A percentile compares a stretch with the other conserved stretches of the same genome.
Conservation (phyloP, 2,113 vertebrate genomes). For the Rissa tridactyla region DNA sequence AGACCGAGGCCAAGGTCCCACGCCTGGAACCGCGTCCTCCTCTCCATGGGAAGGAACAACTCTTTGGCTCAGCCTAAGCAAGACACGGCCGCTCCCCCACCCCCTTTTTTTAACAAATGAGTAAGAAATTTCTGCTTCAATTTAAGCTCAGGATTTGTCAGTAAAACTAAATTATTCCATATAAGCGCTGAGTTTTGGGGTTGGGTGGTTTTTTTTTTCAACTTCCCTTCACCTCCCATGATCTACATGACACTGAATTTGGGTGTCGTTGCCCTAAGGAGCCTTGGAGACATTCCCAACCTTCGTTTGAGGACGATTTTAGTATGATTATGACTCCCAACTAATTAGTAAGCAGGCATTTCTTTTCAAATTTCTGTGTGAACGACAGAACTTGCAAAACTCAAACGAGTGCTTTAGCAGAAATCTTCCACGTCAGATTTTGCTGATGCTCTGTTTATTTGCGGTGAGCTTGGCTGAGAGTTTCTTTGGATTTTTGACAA, state of each 20-base stretch:
- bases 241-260: background rate
- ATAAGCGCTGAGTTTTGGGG: background rate
- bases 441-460: background rate
- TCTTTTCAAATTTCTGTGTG: background rate
- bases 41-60: background rate
- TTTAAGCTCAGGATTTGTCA: background rate
- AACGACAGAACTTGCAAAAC: background rate
- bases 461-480: background rate
- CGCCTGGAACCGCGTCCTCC: fast-evolving
- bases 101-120: background rate
- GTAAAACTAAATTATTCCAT: background rate
- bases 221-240: background rate
- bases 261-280: background rate
- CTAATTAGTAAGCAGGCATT: background rate
- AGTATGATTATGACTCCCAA: too few species aligned
- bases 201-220: background rate
- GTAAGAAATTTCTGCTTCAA: background rate
- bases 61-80: background rate
- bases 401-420: background rate
- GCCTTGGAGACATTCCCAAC: background rate
- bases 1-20: background rate
- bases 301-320: background rate
- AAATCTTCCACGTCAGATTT: background rate
- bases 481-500: background rate
- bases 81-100: background rate